phyloP scores from a whole-genome alignment of 2,797 vertebrate species.

The Monodelphis domestica region DNA sequence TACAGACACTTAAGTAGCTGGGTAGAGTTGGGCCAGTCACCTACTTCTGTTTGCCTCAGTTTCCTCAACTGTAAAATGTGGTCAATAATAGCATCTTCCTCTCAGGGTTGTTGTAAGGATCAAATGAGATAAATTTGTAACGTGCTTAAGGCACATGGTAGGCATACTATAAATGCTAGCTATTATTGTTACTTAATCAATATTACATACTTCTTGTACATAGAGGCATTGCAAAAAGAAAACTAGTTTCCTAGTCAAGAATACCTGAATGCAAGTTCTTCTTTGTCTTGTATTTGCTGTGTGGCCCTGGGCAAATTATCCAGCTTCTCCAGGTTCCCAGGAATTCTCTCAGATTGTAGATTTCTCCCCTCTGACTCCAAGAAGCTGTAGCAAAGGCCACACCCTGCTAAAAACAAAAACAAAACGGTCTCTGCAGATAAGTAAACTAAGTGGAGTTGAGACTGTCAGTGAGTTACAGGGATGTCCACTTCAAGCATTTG shows the following conservation, averaged over 20 bases:
- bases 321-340: background rate
- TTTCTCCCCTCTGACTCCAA: no score
- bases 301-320: background rate
- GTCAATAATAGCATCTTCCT: background rate
- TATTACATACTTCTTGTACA: background rate
- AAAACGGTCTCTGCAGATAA: no score
- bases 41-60: no score
- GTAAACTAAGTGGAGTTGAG: no score
- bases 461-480: no score
- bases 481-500: no score
- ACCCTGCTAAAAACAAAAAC: no score
- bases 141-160: background rate
- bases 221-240: background rate
- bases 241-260: background rate
- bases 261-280: background rate
- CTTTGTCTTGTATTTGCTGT: background rate
- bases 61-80: background rate
- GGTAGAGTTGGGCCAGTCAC: no score
- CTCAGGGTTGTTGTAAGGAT: background rate
- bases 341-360: background rate
- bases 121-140: background rate
- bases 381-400: no score
- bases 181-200: background rate
- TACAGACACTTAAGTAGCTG: background rate
- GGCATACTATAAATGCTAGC: background rate